Base-by-base conservation (phyloP, 2,888 invertebrate genomes). In the Cryptosula pallasiana region DNA sequence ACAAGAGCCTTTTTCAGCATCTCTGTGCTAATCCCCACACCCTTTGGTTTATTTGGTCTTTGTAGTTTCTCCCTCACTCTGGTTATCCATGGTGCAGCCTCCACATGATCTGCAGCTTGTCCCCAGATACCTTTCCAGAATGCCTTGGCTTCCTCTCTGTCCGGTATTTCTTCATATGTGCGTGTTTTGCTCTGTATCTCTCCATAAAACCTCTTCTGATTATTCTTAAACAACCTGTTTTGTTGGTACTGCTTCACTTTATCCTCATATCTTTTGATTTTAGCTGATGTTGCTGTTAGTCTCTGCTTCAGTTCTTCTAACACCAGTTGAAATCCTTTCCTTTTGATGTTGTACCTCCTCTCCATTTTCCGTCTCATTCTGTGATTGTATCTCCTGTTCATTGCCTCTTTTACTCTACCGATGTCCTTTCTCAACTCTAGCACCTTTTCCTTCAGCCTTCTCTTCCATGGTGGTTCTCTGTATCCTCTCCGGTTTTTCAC, bases 201-300 rank as follows among this genome's bases (percentile, higher is more conserved):
- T n/a, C n/a, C 57, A 57, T 57, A 57, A 23, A 57, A 57, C n/a
- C 57, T 57, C 23, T 57, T 57, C 57, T 57, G 57, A 23, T 57
- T 57, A 23, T 57, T 57, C n/a, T 57, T 23, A 57, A 57, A 57
- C 57, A 57, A 16, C 5, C 57, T 16, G 25, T 57, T 57, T 25
- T 57, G 57, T 25, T 57, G 57, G 25, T 57, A 57, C n/a, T 57
- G 57, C 25, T 57, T 57, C 57, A 57, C 57, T 57, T 23, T 57
- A 57, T 57, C 57, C 13, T 57, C 13, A 57, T 23, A 23, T 23
- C 23, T 13, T 23, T 57, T 57, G 13, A 57, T 57, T 23, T 57
- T 57, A 13, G 25, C 57, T 5, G 23, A 5, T 57, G 57, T 57
- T 57, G 57, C 57, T 57, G n/a, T 57, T 23, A 57, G 57, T 57